Base-by-base conservation (phyloP, 1,140 invertebrate species). In the Drosophila busckii region DNA sequence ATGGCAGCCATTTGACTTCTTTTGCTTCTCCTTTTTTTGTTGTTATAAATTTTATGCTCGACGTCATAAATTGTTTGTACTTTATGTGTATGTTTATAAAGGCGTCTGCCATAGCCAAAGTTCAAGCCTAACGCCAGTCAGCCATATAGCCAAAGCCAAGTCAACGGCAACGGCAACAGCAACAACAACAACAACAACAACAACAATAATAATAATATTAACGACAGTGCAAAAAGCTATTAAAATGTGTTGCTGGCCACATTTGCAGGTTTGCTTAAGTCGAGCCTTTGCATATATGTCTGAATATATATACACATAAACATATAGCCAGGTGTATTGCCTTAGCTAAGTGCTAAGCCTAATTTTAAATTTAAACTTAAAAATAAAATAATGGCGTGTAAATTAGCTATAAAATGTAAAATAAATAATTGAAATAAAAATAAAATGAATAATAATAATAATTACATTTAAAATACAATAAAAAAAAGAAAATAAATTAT, bases 21-120 rank as follows among this genome's bases (percentile, higher is more conserved):
- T 38, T 25, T 9, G n/a, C 38, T 16, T 25, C 13, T 45, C 9
- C 10, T 10, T 45, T 22, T 44, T 59, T 31, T 54, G 50, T 31
- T 28, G 29, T 34, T 45, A 45, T 54, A 54, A 54, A 54, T 54
- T 54, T 54, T 44, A 22, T 44, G 22, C 20, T 25, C 49, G 9
- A 42, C 37, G 15, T 32, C 31, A 54, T 54, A 54, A 54, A 54
- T 54, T 54, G 50, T 41, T 54, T 44, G 25, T 20, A 44, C 50
- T 35, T 29, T 26, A 35, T 15, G 37, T 40, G 42, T 54, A 44
- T 44, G 45, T n/a, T n/a, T n/a, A n/a, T n/a, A 53, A 41, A 53
- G 49, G 49, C 49, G 37, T 53, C 41, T 37, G 32, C 34, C 13
- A 28, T n/a, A n/a, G n/a, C n/a, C 23, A 32, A 41, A 52, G 37